These are phyloP conservation scores for Chitala chitala DNA, from an alignment of 2,113 vertebrate species.

Conservation along the genomic window DNA sequence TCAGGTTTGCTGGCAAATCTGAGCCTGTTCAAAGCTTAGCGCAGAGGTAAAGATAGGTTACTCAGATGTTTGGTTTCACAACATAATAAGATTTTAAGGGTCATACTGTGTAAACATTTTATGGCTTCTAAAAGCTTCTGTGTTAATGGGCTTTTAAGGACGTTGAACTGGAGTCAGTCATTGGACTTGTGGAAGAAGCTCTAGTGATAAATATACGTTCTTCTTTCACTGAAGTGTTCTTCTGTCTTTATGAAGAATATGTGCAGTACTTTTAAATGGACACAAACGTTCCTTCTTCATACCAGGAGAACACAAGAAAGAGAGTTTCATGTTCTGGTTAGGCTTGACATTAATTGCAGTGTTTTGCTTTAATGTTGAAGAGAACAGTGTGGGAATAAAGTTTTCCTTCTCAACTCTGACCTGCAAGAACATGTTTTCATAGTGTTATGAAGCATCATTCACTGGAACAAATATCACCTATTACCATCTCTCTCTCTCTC, in stretches of 20 bases:
- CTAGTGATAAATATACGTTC: neutral
- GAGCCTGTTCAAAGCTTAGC: neutral
- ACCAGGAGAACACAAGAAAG: neutral
- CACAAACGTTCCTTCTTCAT: neutral
- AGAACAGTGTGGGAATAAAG: neutral
- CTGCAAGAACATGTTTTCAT: constrained; percentile 22
- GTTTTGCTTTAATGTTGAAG: neutral
- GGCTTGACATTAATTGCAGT: neutral
- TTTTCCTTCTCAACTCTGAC: constrained; percentile 5
- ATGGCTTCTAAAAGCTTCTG: constrained; percentile 11
- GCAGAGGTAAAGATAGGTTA: neutral
- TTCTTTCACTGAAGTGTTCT: neutral
- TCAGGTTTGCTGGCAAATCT: neutral
- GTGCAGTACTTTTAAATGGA: neutral
- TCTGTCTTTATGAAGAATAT: neutral
- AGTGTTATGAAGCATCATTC: constrained; percentile 5
- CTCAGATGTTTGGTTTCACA: neutral
- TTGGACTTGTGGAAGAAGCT: neutral
- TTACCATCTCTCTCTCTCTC: neutral
- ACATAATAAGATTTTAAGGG: constrained; percentile 6
- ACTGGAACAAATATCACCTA: constrained; percentile 13
- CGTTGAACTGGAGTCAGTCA: constrained; percentile 4
- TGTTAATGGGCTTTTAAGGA: constrained; percentile 24
- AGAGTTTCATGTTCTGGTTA: neutral
- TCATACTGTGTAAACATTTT: constrained; percentile 8